Evolutionary conservation across 2,113 vertebrate species (phyloP).

Genomic region (Lethenteron camtschaticum): DNA sequence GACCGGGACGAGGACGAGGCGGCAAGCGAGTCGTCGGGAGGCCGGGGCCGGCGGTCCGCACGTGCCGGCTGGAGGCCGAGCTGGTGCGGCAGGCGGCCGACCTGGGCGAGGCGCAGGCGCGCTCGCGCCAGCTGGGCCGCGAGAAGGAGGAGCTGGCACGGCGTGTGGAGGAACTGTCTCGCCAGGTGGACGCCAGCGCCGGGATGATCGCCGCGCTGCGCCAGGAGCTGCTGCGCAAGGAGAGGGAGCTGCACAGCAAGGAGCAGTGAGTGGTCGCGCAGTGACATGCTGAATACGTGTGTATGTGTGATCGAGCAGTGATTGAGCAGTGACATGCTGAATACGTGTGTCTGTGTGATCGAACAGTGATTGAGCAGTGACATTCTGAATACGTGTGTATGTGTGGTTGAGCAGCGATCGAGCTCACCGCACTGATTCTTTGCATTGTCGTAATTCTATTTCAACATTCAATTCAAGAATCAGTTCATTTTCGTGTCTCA

Average conservation of each 20-base stretch:
- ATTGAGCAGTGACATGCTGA: slow-evolving; percentile 30
- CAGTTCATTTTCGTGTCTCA: too few species aligned
- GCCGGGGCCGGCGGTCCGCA: slow-evolving; percentile 32
- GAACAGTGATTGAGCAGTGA: too few species aligned
- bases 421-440: too few species aligned
- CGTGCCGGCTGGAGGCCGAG: slow-evolving; percentile 74
- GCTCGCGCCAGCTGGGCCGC: slow-evolving; percentile 53
- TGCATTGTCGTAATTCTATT: too few species aligned
- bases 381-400: too few species aligned
- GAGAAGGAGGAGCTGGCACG: slow-evolving; percentile 93
- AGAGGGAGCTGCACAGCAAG: slow-evolving; percentile 73
- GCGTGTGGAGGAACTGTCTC: slow-evolving; percentile 63
- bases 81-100: slow-evolving; percentile 78
- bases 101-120: slow-evolving; percentile 73
- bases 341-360: too few species aligned
- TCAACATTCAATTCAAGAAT: too few species aligned
- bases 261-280: slow-evolving; percentile 54
- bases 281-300: too few species aligned
- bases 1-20: too few species aligned
- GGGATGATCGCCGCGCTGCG: slow-evolving; percentile 91
- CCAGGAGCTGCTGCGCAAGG: slow-evolving; percentile 90
- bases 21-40: too few species aligned
- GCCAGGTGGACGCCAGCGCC: slow-evolving; percentile 92
- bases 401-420: too few species aligned
- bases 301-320: too few species aligned